Conservation (phyloP, 2,113 vertebrate species). For the Diadophis punctatus region DNA sequence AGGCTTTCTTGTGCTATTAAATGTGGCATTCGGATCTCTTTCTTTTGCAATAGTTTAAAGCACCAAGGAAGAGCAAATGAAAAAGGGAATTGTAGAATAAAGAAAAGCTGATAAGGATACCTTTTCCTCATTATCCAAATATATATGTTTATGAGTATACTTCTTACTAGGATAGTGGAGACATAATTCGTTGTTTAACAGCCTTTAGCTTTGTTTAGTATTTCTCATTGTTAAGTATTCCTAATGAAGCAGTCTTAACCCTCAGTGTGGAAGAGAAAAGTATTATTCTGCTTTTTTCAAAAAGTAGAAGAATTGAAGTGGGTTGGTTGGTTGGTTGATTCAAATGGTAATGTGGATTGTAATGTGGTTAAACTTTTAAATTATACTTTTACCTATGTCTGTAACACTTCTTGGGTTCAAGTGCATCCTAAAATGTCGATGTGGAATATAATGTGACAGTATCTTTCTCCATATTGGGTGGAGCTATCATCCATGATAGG, state of each 20-base stretch:
- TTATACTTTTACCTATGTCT: neutral
- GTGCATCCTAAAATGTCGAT: neutral
- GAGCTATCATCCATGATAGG: no score
- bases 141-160: neutral
- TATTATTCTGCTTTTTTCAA: neutral
- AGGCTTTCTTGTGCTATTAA: neutral
- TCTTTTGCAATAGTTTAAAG: neutral
- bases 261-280: neutral
- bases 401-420: neutral
- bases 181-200: neutral
- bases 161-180: neutral
- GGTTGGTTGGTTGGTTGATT: neutral
- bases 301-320: neutral
- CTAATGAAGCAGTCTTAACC: neutral
- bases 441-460: neutral
- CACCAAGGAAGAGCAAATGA: neutral
- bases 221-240: neutral
- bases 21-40: neutral
- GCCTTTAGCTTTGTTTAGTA: neutral
- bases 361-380: neutral
- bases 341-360: neutral
- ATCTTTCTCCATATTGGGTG: no score
- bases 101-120: neutral
- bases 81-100: neutral
- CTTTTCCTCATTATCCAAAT: neutral